phyloP scores from a whole-genome alignment of 2,113 vertebrate genomes.

The Chaetops frenatus region DNA sequence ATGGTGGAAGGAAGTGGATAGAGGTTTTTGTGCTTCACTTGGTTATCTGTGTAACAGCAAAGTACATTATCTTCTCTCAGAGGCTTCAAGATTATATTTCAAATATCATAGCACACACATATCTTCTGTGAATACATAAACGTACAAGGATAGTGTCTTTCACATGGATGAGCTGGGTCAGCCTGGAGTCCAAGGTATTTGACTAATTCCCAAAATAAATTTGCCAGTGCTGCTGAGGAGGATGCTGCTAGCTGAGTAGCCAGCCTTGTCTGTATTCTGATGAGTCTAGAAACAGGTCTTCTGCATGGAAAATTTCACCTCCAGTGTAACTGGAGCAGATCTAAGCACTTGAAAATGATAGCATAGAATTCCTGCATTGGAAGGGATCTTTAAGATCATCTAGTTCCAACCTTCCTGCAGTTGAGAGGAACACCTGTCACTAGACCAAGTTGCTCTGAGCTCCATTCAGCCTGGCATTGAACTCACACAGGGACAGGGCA shows the following conservation, averaged over 20 bases:
- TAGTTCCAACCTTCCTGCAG: background rate
- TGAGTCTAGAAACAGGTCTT: background rate
- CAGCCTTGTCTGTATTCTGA: background rate
- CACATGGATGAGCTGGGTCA: background rate
- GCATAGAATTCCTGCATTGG: background rate
- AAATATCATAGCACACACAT: background rate
- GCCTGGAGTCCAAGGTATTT: background rate
- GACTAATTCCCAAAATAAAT: background rate
- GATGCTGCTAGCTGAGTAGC: background rate
- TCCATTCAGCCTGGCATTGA: background rate
- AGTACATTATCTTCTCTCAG: background rate
- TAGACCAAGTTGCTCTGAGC: background rate
- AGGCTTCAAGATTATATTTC: background rate
- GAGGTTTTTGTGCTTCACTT: background rate
- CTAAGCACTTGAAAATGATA: background rate
- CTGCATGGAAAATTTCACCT: background rate
- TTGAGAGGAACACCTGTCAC: background rate
- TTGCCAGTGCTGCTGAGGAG: background rate
- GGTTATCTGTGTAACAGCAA: background rate
- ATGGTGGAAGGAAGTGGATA: rapidly evolving
- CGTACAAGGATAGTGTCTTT: background rate
- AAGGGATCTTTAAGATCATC: background rate
- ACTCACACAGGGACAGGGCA: background rate
- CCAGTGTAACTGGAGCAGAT: background rate
- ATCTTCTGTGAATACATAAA: background rate